Evolutionary conservation across 1,140 invertebrate species (phyloP), one percentile per base, ranked within the genome.

Genomic region (Meteorus sp.): DNA sequence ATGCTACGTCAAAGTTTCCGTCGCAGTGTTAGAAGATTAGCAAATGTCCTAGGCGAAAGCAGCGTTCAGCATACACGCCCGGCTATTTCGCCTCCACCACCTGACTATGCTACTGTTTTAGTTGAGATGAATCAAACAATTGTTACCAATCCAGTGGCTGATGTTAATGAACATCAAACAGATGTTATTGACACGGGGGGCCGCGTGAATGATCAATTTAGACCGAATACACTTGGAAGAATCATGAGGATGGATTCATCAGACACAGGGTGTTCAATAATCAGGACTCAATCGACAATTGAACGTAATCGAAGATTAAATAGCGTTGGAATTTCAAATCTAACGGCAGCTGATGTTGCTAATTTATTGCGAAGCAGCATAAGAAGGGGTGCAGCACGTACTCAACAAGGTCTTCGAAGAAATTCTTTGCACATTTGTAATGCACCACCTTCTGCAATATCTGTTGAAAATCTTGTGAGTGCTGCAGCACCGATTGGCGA

Each of bases 1-100:
- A 79, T 93, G 61, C 69, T 94, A 25, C 81, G 91, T 1, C 88
- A 90, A 66, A 92, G 90, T 67, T 84, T 94, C 23, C 75, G 91
- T n/a, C 78, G 90, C 29, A 93, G 91, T 69, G 88, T 93, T 37
- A 80, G 91, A 33, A 83, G 90, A 43, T 78, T 89, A 29, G 80
- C 82, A 19, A 82, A 79, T 48, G 81, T 78, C 4, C 59, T 84
- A 2, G 81, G 82, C 1, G 81, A 82, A 56, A 68, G 71, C 4
- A 65, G 63, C 15, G 61, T 65, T 3, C 68, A 61, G 1, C 61
- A 66, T 23, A 56, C 63, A 17, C 69, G 71, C 23, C 70, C 75
- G 5, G 68, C 75, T 1, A 67, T 82, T 13, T 78, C 78, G 43
- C 81, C 79, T 1, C 85, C 85, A 0, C 86, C 86, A 0, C 86